Evolutionary conservation across 37 sponge, comb jelly and placozoan species (phyloP), one percentile per base, ranked within the genome.

Genomic region (Chondrosia reniformis): DNA sequence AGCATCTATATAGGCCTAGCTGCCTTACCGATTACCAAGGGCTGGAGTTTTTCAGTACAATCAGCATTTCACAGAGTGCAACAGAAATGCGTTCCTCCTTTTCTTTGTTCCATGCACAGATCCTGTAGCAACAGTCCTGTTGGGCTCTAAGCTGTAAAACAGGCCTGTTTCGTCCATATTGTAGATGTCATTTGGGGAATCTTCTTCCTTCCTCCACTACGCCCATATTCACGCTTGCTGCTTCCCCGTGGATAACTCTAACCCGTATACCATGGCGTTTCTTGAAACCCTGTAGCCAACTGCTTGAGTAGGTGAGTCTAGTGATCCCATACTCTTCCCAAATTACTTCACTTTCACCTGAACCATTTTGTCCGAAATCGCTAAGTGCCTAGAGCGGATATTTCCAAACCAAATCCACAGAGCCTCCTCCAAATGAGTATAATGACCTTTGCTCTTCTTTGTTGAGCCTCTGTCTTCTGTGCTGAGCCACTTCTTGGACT

Each of bases 11-110:
- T n/a, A 49, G 63, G 63, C 9, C 63, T 61, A 7, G 85, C 85
- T 30, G 78, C 3, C 34, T 72, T 78, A 2, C 75, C 85, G 59
- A 84, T 84, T 10, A 84, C 80, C 0, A 84, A 28, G 15, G 79
- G 85, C 55, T 27, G 41, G 54, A 46, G 57, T 40, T 84, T 84
- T 34, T 78, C 85, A 46, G 63, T 22, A 22, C 79, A 79, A 57
- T 59, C 63, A 57, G 79, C 79, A 32, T 78, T 84, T 19, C 15
- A 49, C 52, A 49, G 15, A 49, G 52, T 19, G 15, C 52, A 49
- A 49, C 15, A 49, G 52, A 19, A 49, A 49, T 49, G 15, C 52
- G 52, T 49, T 49, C 52, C 52, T 49, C 15, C 10, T 49, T 49
- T 3, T 58, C 57, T 59, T 76, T 10, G 56, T 45, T 12, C 77